A percentile compares a stretch with the other conserved stretches of the same genome.
Evolutionary conservation across 2,888 invertebrate species (phyloP).

Genomic region (Rhodophaea formosa): DNA sequence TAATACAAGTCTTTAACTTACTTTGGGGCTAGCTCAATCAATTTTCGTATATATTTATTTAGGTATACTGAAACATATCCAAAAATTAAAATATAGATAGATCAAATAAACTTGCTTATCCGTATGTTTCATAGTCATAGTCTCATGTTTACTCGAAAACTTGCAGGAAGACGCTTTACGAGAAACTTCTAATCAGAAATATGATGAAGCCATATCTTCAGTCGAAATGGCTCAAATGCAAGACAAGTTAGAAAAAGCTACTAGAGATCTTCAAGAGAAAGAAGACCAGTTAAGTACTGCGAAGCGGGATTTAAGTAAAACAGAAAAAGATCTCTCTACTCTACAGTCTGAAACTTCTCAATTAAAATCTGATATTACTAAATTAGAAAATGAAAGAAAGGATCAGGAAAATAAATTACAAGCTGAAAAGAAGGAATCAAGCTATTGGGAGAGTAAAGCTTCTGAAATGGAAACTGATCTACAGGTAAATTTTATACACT

Average conservation of each 20-base stretch:
- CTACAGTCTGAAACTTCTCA: slow-evolving; percentile 64
- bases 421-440: slow-evolving; percentile 82
- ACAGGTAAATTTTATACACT: slow-evolving; percentile 52
- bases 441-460: slow-evolving; percentile 83
- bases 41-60: too few relatives aligned
- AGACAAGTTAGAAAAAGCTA: slow-evolving; percentile 62
- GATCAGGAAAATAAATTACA: slow-evolving; percentile 83
- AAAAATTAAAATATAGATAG: not conserved
- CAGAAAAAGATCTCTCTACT: slow-evolving; percentile 68
- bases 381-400: slow-evolving; percentile 77
- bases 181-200: slow-evolving; percentile 69
- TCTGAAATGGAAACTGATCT: slow-evolving; percentile 83
- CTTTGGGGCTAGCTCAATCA: too few relatives aligned
- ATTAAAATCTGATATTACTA: slow-evolving; percentile 69
- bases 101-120: not conserved
- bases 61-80: not conserved
- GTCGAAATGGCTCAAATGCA: slow-evolving; percentile 75
- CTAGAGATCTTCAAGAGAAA: slow-evolving; percentile 61
- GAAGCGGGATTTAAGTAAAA: slow-evolving; percentile 61
- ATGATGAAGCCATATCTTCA: slow-evolving; percentile 71
- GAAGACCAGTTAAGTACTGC: slow-evolving; percentile 54
- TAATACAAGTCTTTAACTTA: too few relatives aligned
- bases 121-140: not conserved
- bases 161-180: slow-evolving; percentile 68
- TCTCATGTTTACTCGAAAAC: not conserved